phyloP scores from a whole-genome alignment of 2,797 vertebrate species.

The Phrynocephalus forsythii region DNA sequence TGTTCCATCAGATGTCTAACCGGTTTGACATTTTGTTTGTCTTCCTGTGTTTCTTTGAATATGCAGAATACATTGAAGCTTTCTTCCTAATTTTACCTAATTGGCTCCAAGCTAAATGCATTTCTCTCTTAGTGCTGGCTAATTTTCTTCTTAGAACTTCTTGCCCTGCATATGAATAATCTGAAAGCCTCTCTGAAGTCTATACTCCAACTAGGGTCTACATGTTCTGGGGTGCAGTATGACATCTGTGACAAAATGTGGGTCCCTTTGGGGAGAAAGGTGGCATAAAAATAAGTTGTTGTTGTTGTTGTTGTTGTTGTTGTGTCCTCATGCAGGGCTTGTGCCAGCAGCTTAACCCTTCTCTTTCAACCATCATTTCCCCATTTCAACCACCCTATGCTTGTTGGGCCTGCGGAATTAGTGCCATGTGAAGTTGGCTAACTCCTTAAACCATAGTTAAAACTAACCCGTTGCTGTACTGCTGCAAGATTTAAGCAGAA shows the following conservation, averaged over 20 bases:
- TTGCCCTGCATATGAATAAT: not conserved
- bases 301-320: not conserved
- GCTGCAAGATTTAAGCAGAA: not conserved
- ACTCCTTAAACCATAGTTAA: not conserved
- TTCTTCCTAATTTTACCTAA: not conserved
- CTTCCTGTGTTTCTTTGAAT: conserved; percentile 10
- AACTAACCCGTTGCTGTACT: not conserved
- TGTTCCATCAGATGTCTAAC: not conserved
- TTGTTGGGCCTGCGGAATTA: not conserved
- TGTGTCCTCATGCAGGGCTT: not conserved
- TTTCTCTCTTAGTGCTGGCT: not conserved
- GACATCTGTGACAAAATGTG: not conserved
- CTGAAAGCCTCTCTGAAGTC: not conserved
- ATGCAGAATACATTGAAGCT: not conserved
- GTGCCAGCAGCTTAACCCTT: not conserved
- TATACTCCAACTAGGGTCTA: not conserved
- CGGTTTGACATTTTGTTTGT: not conserved
- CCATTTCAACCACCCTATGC: not conserved
- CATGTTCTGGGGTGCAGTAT: not conserved
- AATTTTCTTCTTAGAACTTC: not conserved
- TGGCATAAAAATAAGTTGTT: too few relatives aligned
- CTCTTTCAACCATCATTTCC: not conserved
- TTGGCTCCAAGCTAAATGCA: not conserved
- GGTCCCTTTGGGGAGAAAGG: too few relatives aligned
- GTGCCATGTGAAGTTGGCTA: not conserved